Percentiles rank a stretch among this genome's conserved stretches.
Evolutionary conservation across 2,888 invertebrate species (phyloP).

Genomic region (Sarcophaga caerulescens): DNA sequence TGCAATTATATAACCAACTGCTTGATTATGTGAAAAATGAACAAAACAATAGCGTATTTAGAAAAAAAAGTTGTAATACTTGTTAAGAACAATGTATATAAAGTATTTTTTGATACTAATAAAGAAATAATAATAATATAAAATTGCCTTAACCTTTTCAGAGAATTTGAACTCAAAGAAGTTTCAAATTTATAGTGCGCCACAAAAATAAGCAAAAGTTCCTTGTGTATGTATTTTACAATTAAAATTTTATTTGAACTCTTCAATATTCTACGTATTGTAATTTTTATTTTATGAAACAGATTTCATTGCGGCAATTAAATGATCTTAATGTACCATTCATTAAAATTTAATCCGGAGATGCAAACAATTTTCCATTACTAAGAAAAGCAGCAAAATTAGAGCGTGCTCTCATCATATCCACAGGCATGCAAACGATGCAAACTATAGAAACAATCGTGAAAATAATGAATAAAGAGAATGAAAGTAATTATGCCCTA

Average conservation of each 20-base stretch:
- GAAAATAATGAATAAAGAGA: constrained; percentile 74
- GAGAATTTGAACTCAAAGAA: too few species aligned
- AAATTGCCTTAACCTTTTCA: too few species aligned
- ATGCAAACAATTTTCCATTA: constrained; percentile 88
- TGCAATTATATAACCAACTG: too few species aligned
- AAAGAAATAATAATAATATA: too few species aligned
- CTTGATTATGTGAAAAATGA: too few species aligned
- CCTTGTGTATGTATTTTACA: too few species aligned
- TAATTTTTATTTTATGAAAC: constrained; percentile 7
- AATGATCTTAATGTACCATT: constrained; percentile 86
- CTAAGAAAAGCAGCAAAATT: constrained; percentile 86
- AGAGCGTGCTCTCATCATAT: constrained; percentile 87
- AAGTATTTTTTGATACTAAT: too few species aligned
- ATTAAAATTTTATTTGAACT: background rate
- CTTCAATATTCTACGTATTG: background rate
- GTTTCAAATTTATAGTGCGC: too few species aligned
- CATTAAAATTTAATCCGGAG: constrained; percentile 92
- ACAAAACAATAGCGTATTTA: too few species aligned
- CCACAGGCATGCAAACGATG: constrained; percentile 90
- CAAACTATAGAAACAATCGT: constrained; percentile 84
- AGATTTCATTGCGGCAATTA: constrained; percentile 85
- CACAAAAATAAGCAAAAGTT: too few species aligned
- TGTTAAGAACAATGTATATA: too few species aligned
- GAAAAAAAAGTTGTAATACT: too few species aligned
- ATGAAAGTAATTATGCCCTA: constrained; percentile 84